Base-by-base conservation (phyloP, 2,888 invertebrate genomes). In the Hylaea fasciaria region DNA sequence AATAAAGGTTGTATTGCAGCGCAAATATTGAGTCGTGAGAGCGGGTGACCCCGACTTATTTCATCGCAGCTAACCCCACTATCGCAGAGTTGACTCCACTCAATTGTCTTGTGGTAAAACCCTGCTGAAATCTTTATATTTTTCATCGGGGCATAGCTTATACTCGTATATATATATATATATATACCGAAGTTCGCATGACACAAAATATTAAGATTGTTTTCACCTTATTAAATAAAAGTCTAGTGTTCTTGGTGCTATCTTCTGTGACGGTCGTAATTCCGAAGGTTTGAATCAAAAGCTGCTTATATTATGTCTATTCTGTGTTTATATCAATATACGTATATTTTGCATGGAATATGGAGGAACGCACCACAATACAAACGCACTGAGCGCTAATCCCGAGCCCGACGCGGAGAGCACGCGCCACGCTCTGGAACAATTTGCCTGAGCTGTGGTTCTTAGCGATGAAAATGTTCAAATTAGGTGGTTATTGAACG, bases 1-100 rank as follows among this genome's bases (percentile, higher is more conserved):
- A 87, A 88, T 88, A 89, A 89, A 90, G 82, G 81, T 79, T 81
- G 83, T 87, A 88, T 87, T 86, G 85, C 87, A 82, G 80, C 78
- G 81, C 86, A 89, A 89, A 89, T 87, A 89, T 90, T 85, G 84
- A 82, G 85, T 76, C 76, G 78, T 80, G 79, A 78, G 80, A 78
- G 76, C 76, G 80, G 76, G 69, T 83, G 83, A 86, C 85, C n/a
- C 82, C 85, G 77, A 77, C 87, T 88, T 84, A 86, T 89, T 88
- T 85, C 81, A 79, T 82, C 83, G 82, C 76, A 72, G 74, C 81
- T 86, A 85, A 82, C 83, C 86, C 74, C 70, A 76, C 77, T 81
- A 83, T 83, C 76, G 77, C 74, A 78, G 77, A 69, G 74, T 78
- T 82, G 79, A 47, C 56, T 83, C 81, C 77, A 82, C 85, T 78